Percentiles rank a stretch among this genome's conserved stretches.
phyloP scores from a whole-genome alignment of 2,113 vertebrate species.

The Cynopterus brachyotis region DNA sequence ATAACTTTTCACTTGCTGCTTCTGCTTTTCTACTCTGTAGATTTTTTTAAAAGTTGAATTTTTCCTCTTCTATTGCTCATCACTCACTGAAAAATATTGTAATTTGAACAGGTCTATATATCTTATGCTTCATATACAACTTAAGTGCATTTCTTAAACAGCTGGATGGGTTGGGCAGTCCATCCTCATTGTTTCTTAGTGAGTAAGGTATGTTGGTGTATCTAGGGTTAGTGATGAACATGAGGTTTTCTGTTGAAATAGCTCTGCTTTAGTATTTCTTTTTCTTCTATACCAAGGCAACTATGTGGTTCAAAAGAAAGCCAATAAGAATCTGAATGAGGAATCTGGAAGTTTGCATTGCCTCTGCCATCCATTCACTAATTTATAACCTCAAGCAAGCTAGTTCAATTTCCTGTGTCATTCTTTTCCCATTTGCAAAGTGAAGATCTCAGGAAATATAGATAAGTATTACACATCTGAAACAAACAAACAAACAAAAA shows the following conservation, averaged over 20 bases:
- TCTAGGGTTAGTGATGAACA: fast-evolving
- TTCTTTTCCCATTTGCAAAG: neutral
- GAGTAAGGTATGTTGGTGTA: neutral
- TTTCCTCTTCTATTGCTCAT: neutral
- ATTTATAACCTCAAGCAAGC: neutral
- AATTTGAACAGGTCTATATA: neutral
- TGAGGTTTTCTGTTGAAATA: neutral
- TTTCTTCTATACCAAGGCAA: neutral
- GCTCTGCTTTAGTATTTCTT: neutral
- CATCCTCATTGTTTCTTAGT: neutral
- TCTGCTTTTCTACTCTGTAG: neutral
- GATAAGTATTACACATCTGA: neutral
- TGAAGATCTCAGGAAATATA: neutral
- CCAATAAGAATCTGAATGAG: neutral
- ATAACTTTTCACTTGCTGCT: neutral
- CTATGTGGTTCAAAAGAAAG: neutral
- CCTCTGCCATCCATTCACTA: neutral
- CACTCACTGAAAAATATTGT: neutral
- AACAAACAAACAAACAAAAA: neutral
- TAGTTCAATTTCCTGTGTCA: neutral
- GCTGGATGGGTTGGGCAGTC: neutral
- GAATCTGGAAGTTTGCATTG: neutral
- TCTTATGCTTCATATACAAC: neutral
- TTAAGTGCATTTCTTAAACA: neutral
- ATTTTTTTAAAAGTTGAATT: neutral